Evolutionary conservation across 2,797 vertebrate genomes (phyloP), one percentile per base, ranked within the genome.

Genomic region (Antennarius maculatus): DNA sequence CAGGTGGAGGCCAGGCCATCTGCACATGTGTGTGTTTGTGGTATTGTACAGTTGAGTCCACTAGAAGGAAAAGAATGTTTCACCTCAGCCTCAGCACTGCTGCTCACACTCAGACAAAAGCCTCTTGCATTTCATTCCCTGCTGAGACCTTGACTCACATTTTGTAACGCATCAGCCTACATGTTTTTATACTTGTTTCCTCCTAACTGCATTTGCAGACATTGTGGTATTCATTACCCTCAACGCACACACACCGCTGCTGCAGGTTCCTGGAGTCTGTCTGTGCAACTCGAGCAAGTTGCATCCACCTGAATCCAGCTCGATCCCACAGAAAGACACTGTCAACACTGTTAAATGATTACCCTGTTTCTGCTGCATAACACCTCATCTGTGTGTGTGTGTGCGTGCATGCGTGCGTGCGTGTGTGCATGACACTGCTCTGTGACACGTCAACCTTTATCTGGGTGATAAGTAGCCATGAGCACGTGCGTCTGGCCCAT

Each of bases 1-100:
- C 86, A 87, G 71, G 80, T 86, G 88, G 87, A 89, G 86, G 86
- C 80, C 61, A 59, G 31, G 31, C 83, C 84, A 82, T 80, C 76
- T 89, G 87, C 54, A 31, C 13, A 2, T 53, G 50, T 68, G 51
- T 69, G 53, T 66, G 71, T 71, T 29, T 76, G 58, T 27, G 63
- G 59, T 70, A 11, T 49, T 4, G 53, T 78, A 69, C 79, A 84
- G 77, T 81, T 86, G 80, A 79, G 59, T 74, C 66, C 55, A 69
- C 43, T 56, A 66, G 43, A 61, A 42, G 76, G 45, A 50, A 45
- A 76, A 47, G 74, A 85, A 87, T 77, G 66, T 55, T 73, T 77
- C 61, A 58, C 66, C 50, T 82, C 63, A 43, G 41, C 42, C 61
- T 54, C 1, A 0, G 56, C 13, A 1, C 49, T 50, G 56, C 37